Evolutionary conservation across 2,888 invertebrate species (phyloP), one percentile per base, ranked within the genome.

Genomic region (Cataglyphis albicans): DNA sequence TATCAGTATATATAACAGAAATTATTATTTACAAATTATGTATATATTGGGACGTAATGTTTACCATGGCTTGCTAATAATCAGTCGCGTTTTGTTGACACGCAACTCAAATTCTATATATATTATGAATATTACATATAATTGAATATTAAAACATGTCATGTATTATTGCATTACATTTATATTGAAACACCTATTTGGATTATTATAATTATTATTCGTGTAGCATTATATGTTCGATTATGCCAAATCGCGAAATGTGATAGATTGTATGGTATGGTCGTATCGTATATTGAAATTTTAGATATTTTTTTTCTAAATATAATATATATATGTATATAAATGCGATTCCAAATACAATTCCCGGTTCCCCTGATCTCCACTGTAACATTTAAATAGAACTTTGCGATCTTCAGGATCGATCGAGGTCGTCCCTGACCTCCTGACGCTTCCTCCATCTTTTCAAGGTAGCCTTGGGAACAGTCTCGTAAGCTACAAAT

Each of bases 341-440:
- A 35, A 35, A 52, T 44, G 21, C 21, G 7, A 38, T 29, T 10
- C 21, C 12, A 25, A 63, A 10, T 63, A 59, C 7, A 29, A 59
- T 48, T 7, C 15, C 21, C 15, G 6, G 18, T 21, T 6, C 6
- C 21, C 21, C 7, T 32, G 12, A 74, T 74, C 15, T 38, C 35
- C 18, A 0, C 0, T 59, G 18, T 12, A 55, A 55, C 9, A 25
- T 25, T 65, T 75, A 65, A 75, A 64, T 25, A 38, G n/a, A 75
- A 55, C 12, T 52, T 32, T 3, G 4, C 6, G 7, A 63, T 63
- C 48, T 75, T 52, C 25, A 18, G 0, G 9, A 10, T 78, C 32
- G 70, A 57, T 70, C 18, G 2, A 7, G 7, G 9, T 21, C 12
- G 78, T 57, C 38, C 41, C 5, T 78, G 57, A 59, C 68, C 15